phyloP scores from a whole-genome alignment of 2,113 vertebrate species.

The Phalacrocorax brasilianus region DNA sequence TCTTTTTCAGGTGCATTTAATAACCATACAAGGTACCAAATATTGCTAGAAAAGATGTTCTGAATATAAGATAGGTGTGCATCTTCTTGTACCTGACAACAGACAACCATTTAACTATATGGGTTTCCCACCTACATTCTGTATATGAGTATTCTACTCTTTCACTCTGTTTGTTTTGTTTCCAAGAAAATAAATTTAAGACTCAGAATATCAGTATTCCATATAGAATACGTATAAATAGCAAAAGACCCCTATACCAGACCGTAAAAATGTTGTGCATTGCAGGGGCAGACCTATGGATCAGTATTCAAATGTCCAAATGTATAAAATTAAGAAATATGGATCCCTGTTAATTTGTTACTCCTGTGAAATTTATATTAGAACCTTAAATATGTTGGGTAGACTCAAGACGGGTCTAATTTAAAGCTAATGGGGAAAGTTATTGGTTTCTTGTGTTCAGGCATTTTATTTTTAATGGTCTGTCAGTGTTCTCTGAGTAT shows the following conservation, averaged over 20 bases:
- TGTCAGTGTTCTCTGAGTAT: background rate
- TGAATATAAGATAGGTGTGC: background rate
- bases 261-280: background rate
- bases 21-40: background rate
- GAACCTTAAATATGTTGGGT: background rate
- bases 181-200: background rate
- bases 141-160: background rate
- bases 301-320: background rate
- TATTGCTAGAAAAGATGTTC: background rate
- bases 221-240: background rate
- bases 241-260: fast-evolving
- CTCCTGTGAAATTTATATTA: background rate
- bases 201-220: background rate
- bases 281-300: background rate
- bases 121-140: background rate
- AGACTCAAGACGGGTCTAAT: background rate
- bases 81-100: background rate
- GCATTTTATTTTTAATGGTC: background rate
- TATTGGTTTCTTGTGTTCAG: background rate
- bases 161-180: background rate
- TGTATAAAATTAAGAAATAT: background rate
- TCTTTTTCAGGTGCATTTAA: background rate
- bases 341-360: background rate
- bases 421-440: background rate
- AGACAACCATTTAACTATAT: background rate